Evolutionary conservation across 2,888 invertebrate species (phyloP).

Genomic region (Agapostemon virescens): DNA sequence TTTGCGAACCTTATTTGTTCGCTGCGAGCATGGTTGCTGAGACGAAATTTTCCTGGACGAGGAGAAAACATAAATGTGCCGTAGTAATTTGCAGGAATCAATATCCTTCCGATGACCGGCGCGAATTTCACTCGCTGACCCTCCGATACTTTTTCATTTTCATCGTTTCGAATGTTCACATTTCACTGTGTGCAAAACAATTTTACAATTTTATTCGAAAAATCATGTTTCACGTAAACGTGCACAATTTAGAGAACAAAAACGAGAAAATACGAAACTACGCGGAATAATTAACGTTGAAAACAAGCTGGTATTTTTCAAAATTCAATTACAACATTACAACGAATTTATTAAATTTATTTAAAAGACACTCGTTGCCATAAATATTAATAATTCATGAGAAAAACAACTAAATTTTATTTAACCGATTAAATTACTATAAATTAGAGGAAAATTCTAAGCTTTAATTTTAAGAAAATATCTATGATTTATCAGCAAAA

Average conservation of each 20-base stretch:
- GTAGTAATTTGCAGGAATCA: slow-evolving; percentile 60
- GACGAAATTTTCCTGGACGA: slow-evolving; percentile 18
- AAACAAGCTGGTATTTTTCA: not conserved
- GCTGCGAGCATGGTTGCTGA: slow-evolving; percentile 25
- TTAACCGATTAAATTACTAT: no score
- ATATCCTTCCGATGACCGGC: slow-evolving; percentile 53
- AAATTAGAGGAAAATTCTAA: no score
- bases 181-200: not conserved
- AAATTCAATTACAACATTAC: not conserved
- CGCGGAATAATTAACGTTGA: not conserved
- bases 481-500: not conserved
- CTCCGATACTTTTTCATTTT: slow-evolving; percentile 41
- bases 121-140: slow-evolving; percentile 41
- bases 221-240: not conserved
- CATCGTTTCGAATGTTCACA: slow-evolving; percentile 21
- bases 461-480: no score
- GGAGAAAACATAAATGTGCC: slow-evolving; percentile 45
- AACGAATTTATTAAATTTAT: not conserved
- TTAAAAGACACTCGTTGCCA: not conserved
- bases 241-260: no score
- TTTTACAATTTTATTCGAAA: not conserved
- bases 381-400: no score
- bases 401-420: no score
- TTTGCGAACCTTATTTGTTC: slow-evolving; percentile 25
- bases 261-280: not conserved